phyloP scores from a whole-genome alignment of 2,888 invertebrate genomes.

The Diachrysia chrysitis region DNA sequence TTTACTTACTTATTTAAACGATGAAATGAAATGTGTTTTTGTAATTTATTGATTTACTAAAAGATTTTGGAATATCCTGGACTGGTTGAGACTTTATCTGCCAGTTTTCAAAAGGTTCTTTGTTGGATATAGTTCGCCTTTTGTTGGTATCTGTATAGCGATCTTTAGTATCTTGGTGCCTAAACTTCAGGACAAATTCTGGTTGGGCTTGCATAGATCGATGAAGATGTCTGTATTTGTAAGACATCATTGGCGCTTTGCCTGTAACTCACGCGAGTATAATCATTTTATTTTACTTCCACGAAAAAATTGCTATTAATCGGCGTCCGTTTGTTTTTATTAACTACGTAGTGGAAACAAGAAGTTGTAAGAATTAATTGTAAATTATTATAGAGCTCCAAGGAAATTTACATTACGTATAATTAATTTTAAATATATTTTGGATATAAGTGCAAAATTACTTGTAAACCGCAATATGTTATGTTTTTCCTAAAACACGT shows the following conservation, averaged over 20 bases:
- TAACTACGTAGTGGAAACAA: slow-evolving; percentile 31
- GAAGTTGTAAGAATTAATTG: slow-evolving; percentile 25
- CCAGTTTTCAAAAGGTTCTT: not conserved
- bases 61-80: not conserved
- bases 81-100: not conserved
- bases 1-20: not conserved
- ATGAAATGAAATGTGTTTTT: not conserved
- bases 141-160: not conserved
- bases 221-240: not conserved
- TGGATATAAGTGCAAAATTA: slow-evolving; percentile 3
- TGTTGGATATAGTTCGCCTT: not conserved
- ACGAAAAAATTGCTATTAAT: slow-evolving; percentile 21
- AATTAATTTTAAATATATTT: slow-evolving; percentile 14
- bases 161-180: not conserved
- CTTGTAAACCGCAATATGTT: slow-evolving; percentile 36
- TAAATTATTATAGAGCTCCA: slow-evolving; percentile 13
- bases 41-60: not conserved
- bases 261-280: slow-evolving; percentile 10
- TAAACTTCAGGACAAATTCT: not conserved
- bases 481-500: slow-evolving; percentile 50
- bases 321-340: slow-evolving; percentile 34
- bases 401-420: slow-evolving; percentile 19
- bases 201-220: not conserved
- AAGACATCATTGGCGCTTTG: slow-evolving; percentile 18
- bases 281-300: slow-evolving; percentile 27